A percentile compares a stretch with the other conserved stretches of the same genome.
These are phyloP conservation scores for Ptilonorhynchus violaceus DNA, from an alignment of 2,113 vertebrate genomes.

Conservation along the genomic window DNA sequence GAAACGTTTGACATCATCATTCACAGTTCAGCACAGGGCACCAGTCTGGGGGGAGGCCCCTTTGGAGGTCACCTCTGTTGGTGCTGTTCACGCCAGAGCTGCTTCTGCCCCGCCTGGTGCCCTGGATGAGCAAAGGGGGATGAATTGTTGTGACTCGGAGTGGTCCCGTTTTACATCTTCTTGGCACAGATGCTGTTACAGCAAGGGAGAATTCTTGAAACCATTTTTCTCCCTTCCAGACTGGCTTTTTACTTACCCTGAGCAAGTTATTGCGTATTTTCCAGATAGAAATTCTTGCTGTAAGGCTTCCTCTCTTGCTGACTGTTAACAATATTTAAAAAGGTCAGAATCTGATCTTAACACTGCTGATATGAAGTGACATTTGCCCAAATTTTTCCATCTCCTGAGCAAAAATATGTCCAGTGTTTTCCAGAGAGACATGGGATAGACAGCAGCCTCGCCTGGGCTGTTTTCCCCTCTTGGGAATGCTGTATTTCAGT, in stretches of 20 bases:
- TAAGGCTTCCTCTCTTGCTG: constrained; percentile 15
- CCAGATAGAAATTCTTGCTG: not conserved
- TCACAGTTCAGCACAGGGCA: not conserved
- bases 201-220: not conserved
- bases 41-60: not conserved
- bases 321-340: constrained; percentile 40
- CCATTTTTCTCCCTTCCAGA: not conserved
- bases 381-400: constrained; percentile 37
- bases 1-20: not conserved
- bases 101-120: not conserved
- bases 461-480: not conserved
- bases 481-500: not conserved
- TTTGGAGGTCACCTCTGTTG: not conserved
- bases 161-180: not conserved
- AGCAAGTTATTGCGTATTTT: constrained; percentile 13
- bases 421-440: constrained; percentile 1
- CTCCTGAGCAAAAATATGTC: constrained; percentile 38
- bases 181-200: not conserved
- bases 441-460: not conserved
- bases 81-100: not conserved
- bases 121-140: not conserved
- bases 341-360: constrained; percentile 28
- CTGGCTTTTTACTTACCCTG: not conserved
- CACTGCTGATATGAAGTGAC: constrained; percentile 21
- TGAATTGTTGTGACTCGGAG: not conserved